Evolutionary conservation across 1,140 invertebrate genomes (phyloP).

Genomic region (Procambarus clarkii): DNA sequence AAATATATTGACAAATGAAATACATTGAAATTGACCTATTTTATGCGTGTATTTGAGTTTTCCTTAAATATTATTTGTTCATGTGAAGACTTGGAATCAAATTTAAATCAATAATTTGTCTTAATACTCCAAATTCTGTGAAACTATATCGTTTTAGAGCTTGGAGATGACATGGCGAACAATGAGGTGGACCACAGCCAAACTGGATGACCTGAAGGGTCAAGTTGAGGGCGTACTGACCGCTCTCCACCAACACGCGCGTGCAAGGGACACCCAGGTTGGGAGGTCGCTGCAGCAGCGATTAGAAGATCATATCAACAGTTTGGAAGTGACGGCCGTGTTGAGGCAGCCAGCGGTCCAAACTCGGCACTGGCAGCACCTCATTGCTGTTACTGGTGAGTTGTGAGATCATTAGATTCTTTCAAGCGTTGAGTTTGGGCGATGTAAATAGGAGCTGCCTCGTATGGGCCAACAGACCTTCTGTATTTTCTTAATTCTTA

Average conservation of each 20-base stretch:
- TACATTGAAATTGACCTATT: no score
- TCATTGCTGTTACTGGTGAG: conserved; percentile 53
- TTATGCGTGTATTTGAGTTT: no score
- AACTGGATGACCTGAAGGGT: conserved; percentile 51
- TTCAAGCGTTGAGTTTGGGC: no score
- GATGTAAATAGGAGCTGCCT: no score
- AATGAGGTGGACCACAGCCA: conserved; percentile 53
- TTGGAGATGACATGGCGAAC: conserved; percentile 57
- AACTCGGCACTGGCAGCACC: conserved; percentile 60
- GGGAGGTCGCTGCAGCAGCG: conserved; percentile 36
- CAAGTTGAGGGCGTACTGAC: conserved; percentile 40
- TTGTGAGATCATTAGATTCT: neutral
- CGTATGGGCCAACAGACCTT: no score
- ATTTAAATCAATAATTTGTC: no score
- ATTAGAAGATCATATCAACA: conserved; percentile 40
- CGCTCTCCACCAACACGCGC: conserved; percentile 5
- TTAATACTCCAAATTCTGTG: no score
- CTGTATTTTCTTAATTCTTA: neutral
- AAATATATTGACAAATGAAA: no score
- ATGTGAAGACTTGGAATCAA: no score
- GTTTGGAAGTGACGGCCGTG: conserved; percentile 52
- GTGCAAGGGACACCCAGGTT: conserved; percentile 32
- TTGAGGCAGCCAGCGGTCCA: conserved; percentile 66
- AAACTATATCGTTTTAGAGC: conserved; percentile 2
- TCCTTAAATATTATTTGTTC: no score